Conservation (phyloP, 2,888 invertebrate species). For the Nomada ruficornis region DNA sequence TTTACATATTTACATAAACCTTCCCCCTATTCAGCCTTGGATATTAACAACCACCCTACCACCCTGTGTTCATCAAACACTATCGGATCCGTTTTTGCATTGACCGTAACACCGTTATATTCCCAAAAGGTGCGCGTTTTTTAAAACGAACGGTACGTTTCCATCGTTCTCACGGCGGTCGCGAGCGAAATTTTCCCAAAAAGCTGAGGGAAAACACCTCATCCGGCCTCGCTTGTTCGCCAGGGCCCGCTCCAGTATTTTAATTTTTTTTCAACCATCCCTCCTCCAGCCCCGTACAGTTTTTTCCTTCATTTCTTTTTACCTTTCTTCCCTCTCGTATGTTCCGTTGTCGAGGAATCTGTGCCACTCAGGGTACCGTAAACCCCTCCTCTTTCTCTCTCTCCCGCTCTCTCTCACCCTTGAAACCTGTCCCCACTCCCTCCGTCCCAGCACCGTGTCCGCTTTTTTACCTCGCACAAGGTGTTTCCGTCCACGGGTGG, state of each 20-base stretch:
- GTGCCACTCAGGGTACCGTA: constrained; percentile 83
- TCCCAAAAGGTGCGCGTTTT: constrained; percentile 40
- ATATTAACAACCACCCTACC: neutral
- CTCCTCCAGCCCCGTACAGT: constrained; percentile 24
- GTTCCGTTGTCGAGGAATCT: constrained; percentile 79
- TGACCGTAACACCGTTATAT: neutral
- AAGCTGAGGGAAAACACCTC: constrained; percentile 65
- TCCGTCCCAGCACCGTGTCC: neutral
- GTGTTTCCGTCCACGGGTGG: constrained; percentile 78
- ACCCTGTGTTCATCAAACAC: neutral
- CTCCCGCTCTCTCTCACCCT: constrained; percentile 60
- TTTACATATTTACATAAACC: too few species aligned
- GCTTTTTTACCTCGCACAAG: constrained; percentile 75
- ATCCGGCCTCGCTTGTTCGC: constrained; percentile 52
- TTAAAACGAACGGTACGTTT: constrained; percentile 55
- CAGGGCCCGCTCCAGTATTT: constrained; percentile 75
- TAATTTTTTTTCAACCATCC: constrained; percentile 75
- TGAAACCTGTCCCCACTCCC: constrained; percentile 34
- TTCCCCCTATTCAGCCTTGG: neutral
- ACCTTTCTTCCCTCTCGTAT: constrained; percentile 34
- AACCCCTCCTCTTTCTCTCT: constrained; percentile 61
- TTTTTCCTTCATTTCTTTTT: constrained; percentile 56
- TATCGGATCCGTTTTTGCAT: neutral
- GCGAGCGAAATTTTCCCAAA: constrained; percentile 65
- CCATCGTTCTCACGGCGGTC: constrained; percentile 73